Percentiles rank a stretch among this genome's conserved stretches.
Conservation (phyloP, 2,113 vertebrate species). For the Ascaphus truei region DNA sequence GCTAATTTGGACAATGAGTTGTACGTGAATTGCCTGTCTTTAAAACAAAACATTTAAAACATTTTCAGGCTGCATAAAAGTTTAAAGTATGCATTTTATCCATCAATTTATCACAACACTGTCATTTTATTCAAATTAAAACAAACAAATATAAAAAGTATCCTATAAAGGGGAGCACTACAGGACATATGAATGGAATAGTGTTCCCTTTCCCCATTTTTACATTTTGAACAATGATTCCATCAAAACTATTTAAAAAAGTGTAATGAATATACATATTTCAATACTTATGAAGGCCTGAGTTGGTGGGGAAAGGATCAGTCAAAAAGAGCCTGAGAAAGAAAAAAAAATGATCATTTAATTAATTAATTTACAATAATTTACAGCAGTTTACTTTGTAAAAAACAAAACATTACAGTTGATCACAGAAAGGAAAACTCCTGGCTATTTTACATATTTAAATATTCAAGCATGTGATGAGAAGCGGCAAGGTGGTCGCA, state of each 20-base stretch:
- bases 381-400: slow-evolving; percentile 82
- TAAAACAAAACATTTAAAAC: slow-evolving; percentile 59
- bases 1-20: slow-evolving; percentile 60
- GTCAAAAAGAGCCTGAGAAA: slow-evolving; percentile 84
- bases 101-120: slow-evolving; percentile 54
- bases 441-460: slow-evolving; percentile 92
- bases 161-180: slow-evolving; percentile 56
- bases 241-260: slow-evolving; percentile 68
- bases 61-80: slow-evolving; percentile 54
- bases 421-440: slow-evolving; percentile 74
- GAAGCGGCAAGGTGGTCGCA: slow-evolving; percentile 82
- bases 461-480: slow-evolving; percentile 96
- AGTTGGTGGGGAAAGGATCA: slow-evolving; percentile 86
- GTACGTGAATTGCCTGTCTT: slow-evolving; percentile 43
- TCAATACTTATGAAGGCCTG: slow-evolving; percentile 80
- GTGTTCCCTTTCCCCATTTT: slow-evolving; percentile 72
- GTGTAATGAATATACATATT: slow-evolving; percentile 58
- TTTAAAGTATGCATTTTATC: slow-evolving; percentile 52
- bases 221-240: slow-evolving; percentile 83
- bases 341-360: slow-evolving; percentile 77
- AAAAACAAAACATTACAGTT: slow-evolving; percentile 75
- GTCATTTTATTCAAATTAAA: slow-evolving; percentile 52
- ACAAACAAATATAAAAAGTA: slow-evolving; percentile 57
- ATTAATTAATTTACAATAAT: slow-evolving; percentile 97
- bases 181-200: slow-evolving; percentile 59